Percentiles rank a stretch among this genome's conserved stretches.
Conservation (phyloP, 2,888 invertebrate genomes). For the Bedellia somnulentella region DNA sequence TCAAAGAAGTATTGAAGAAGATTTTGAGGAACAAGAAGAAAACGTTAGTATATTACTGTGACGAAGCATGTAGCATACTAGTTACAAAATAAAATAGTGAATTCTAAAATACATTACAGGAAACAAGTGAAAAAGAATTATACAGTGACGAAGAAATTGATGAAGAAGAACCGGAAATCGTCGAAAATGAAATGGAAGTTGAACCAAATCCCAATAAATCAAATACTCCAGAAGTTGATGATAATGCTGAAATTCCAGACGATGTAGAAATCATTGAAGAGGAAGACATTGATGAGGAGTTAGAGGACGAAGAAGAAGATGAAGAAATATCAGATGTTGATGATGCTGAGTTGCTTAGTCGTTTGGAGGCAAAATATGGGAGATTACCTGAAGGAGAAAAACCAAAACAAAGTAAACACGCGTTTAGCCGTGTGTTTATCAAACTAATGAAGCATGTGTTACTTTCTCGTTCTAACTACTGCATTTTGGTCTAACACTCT, state of each 20-base stretch:
- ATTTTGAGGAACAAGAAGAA: neutral
- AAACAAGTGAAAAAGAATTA: too few species aligned
- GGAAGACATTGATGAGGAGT: slow-evolving; percentile 49
- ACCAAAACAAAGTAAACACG: slow-evolving; percentile 46
- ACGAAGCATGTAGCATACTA: too few species aligned
- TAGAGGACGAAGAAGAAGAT: slow-evolving; percentile 49
- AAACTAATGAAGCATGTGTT: slow-evolving; percentile 8
- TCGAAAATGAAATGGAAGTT: slow-evolving; percentile 1
- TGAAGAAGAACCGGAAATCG: too few species aligned
- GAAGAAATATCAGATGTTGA: slow-evolving; percentile 67
- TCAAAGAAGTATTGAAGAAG: slow-evolving; percentile 15
- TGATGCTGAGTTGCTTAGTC: slow-evolving; percentile 68
- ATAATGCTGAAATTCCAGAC: slow-evolving; percentile 32
- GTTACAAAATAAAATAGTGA: too few species aligned
- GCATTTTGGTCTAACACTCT: too few species aligned
- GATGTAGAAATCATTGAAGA: slow-evolving; percentile 50
- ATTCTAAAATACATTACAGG: too few species aligned
- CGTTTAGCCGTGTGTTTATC: slow-evolving; percentile 15
- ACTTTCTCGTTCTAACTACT: slow-evolving; percentile 6
- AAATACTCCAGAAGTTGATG: slow-evolving; percentile 11
- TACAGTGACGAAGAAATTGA: too few species aligned
- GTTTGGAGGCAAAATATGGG: slow-evolving; percentile 75
- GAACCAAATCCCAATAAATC: too few species aligned
- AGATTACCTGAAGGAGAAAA: slow-evolving; percentile 61
- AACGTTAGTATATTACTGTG: too few species aligned